phyloP scores from a whole-genome alignment of 2,888 invertebrate genomes.

The Acanthococcus lagerstroemiae region DNA sequence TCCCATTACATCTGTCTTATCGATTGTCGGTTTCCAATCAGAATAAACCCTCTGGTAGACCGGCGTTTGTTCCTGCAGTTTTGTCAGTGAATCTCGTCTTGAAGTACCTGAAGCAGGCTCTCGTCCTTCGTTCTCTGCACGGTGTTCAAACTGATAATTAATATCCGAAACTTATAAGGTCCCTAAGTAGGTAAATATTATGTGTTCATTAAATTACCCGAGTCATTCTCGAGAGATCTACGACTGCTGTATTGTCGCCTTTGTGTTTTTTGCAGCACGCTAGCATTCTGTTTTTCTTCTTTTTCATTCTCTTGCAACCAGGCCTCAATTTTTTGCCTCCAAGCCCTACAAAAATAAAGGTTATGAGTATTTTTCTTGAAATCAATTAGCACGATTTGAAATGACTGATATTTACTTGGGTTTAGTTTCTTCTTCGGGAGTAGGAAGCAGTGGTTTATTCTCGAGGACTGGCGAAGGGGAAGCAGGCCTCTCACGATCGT shows the following conservation, averaged over 20 bases:
- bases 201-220: slow-evolving; percentile 48
- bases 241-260: slow-evolving; percentile 56
- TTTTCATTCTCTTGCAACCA: slow-evolving; percentile 82
- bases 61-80: slow-evolving; percentile 10
- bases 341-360: slow-evolving; percentile 50
- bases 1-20: slow-evolving; percentile 70
- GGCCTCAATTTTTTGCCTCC: slow-evolving; percentile 82
- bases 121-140: slow-evolving; percentile 11
- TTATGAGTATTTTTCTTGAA: not conserved
- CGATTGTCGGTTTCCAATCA: slow-evolving; percentile 73
- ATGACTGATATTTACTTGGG: slow-evolving; percentile 45
- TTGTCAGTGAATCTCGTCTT: not conserved
- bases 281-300: slow-evolving; percentile 61
- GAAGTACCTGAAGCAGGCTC: slow-evolving; percentile 1
- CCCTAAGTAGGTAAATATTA: not conserved
- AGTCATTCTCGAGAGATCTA: slow-evolving; percentile 73
- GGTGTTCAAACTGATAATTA: not conserved
- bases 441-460: slow-evolving; percentile 44
- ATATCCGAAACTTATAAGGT: not conserved
- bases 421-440: slow-evolving; percentile 46
- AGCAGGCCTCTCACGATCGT: slow-evolving; percentile 60
- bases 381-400: not conserved
- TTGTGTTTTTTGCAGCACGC: slow-evolving; percentile 54
- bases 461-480: slow-evolving; percentile 56
- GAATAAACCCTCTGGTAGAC: slow-evolving; percentile 56